phyloP scores from a whole-genome alignment of 2,797 vertebrate genomes.

The Alosa sapidissima region DNA sequence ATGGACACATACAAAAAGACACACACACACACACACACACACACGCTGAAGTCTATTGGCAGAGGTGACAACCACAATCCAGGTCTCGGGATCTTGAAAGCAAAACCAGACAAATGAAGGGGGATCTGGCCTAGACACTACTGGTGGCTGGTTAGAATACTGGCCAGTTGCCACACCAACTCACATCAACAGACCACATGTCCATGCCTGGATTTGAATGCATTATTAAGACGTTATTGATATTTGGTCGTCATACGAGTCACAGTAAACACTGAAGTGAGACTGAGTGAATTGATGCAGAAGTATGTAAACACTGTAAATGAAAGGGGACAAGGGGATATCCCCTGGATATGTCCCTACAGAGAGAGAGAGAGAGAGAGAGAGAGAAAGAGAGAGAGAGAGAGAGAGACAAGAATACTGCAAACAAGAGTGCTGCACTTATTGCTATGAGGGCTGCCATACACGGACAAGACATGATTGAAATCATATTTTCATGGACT shows the following conservation, averaged over 20 bases:
- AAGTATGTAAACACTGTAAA: background rate
- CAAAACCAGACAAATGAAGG: background rate
- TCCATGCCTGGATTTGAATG: background rate
- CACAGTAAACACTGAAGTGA: background rate
- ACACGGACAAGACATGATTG: background rate
- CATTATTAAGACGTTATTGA: background rate
- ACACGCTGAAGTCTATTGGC: background rate
- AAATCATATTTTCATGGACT: background rate
- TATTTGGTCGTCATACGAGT: background rate
- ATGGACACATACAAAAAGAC: background rate
- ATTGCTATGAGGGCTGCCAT: background rate
- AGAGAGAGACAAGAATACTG: no score
- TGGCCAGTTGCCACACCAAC: background rate
- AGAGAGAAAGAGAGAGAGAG: background rate
- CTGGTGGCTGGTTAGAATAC: background rate
- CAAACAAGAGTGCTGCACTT: background rate
- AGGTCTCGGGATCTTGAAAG: background rate
- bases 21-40: slow-evolving; percentile 22
- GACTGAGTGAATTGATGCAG: background rate
- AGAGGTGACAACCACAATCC: background rate
- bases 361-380: background rate
- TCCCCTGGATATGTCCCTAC: background rate
- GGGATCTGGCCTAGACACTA: background rate
- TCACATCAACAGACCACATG: background rate
- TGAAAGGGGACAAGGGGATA: background rate